These are phyloP conservation scores for Pseudococcus viburni DNA, from an alignment of 2,888 invertebrate genomes.

Conservation along the genomic window DNA sequence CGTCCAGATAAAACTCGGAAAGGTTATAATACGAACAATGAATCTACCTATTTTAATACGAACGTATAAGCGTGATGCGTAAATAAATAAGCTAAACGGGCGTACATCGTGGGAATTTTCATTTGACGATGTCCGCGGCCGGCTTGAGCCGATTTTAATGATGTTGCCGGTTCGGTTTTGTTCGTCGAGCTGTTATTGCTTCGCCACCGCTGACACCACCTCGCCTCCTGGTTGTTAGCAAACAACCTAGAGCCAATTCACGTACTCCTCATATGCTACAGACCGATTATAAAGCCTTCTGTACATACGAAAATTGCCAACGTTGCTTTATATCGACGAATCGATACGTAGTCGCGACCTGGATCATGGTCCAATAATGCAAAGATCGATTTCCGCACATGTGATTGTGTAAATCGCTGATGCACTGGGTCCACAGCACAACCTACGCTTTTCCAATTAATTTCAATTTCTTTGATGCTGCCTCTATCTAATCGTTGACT, in stretches of 20 bases:
- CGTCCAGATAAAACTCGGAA: constrained; percentile 4
- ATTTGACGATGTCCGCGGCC: constrained; percentile 40
- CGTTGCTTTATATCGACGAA: neutral
- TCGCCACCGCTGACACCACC: neutral
- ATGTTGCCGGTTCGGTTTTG: constrained; percentile 30
- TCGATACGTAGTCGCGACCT: neutral
- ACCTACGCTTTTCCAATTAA: constrained; percentile 3
- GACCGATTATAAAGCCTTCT: neutral
- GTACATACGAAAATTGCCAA: neutral
- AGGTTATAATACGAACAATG: constrained; percentile 37
- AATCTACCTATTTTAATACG: constrained; percentile 46
- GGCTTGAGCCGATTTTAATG: constrained; percentile 36
- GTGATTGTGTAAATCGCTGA: neutral
- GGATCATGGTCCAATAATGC: too few species aligned
- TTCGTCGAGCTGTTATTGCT: neutral
- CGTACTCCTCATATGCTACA: neutral
- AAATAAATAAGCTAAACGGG: constrained; percentile 59
- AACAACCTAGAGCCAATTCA: neutral
- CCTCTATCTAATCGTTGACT: neutral
- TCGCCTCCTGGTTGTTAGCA: neutral
- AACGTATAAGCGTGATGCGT: constrained; percentile 59
- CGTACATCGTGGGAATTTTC: constrained; percentile 53
- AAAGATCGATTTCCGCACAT: neutral
- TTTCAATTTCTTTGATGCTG: neutral
- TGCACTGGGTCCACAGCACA: neutral